phyloP scores from a whole-genome alignment of 2,797 vertebrate genomes.

The Leucoraja ocellata region DNA sequence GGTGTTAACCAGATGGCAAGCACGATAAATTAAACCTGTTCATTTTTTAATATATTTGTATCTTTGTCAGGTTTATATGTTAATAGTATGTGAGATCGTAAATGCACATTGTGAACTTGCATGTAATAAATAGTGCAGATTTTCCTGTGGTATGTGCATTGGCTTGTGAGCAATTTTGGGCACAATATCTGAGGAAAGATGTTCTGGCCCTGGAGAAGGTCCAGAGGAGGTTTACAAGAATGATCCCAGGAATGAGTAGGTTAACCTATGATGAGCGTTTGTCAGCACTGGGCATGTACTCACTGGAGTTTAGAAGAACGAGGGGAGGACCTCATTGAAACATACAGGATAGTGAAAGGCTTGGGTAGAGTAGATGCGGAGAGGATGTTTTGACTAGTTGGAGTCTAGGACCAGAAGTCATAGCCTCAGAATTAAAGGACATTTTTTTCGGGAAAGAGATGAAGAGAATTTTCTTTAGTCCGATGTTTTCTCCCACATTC shows the following conservation, averaged over 20 bases:
- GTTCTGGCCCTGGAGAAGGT: neutral
- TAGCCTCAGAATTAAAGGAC: neutral
- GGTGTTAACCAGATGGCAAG: neutral
- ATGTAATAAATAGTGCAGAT: neutral
- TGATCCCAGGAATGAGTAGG: too few relatives aligned
- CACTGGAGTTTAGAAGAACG: too few relatives aligned
- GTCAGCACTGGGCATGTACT: too few relatives aligned
- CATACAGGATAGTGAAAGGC: too few relatives aligned
- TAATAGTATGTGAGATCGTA: neutral
- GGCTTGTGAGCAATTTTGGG: too few relatives aligned
- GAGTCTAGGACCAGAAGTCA: neutral
- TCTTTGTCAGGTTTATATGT: neutral
- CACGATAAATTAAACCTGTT: neutral
- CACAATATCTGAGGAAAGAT: neutral
- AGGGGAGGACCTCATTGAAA: too few relatives aligned
- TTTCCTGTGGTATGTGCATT: neutral
- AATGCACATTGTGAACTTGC: neutral
- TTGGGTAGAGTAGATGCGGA: too few relatives aligned
- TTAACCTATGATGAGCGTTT: too few relatives aligned
- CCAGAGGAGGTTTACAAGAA: too few relatives aligned
- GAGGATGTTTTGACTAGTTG: too few relatives aligned
- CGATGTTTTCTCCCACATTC: neutral
- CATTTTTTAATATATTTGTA: slow-evolving; percentile 1
- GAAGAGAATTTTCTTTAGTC: neutral
- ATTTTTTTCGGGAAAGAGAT: too few relatives aligned